phyloP scores from a whole-genome alignment of 1,140 invertebrate species.

The Ceratina australensis region DNA sequence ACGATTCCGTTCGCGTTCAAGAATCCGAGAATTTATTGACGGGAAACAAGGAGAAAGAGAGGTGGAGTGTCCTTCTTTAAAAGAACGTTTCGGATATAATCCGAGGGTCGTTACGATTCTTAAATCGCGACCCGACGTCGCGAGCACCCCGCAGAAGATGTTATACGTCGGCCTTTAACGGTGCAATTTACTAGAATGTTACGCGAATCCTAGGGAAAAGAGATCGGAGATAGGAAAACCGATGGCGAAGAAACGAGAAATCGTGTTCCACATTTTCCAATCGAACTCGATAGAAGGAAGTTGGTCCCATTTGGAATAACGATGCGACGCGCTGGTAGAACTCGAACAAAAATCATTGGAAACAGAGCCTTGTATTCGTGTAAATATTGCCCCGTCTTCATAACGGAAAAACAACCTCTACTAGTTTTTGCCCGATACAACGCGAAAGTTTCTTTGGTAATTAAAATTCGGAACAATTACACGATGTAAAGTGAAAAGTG shows the following conservation, averaged over 20 bases:
- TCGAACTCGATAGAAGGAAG: slow-evolving; percentile 15
- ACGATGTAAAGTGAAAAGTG: too few relatives aligned
- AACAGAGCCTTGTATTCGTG: neutral
- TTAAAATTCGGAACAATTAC: too few relatives aligned
- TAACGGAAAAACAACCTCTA: too few relatives aligned
- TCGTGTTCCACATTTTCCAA: slow-evolving; percentile 11
- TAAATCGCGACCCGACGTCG: slow-evolving; percentile 1
- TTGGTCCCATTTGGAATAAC: slow-evolving; percentile 17
- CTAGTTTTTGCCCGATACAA: too few relatives aligned
- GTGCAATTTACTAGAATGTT: slow-evolving; percentile 24
- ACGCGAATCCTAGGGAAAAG: neutral
- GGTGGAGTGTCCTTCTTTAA: neutral
- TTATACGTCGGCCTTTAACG: slow-evolving; percentile 1
- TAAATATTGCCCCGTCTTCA: too few relatives aligned
- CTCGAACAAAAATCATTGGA: slow-evolving; percentile 3
- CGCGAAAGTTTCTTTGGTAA: too few relatives aligned
- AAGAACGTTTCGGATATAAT: neutral
- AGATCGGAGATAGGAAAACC: neutral
- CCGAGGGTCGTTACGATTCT: neutral
- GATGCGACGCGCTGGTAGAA: neutral
- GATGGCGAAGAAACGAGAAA: neutral
- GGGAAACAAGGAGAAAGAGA: neutral
- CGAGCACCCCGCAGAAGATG: neutral
- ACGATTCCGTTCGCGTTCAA: neutral
- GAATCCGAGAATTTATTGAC: slow-evolving; percentile 4